phyloP scores from a whole-genome alignment of 1,140 invertebrate species.

The Thrips palmi region DNA sequence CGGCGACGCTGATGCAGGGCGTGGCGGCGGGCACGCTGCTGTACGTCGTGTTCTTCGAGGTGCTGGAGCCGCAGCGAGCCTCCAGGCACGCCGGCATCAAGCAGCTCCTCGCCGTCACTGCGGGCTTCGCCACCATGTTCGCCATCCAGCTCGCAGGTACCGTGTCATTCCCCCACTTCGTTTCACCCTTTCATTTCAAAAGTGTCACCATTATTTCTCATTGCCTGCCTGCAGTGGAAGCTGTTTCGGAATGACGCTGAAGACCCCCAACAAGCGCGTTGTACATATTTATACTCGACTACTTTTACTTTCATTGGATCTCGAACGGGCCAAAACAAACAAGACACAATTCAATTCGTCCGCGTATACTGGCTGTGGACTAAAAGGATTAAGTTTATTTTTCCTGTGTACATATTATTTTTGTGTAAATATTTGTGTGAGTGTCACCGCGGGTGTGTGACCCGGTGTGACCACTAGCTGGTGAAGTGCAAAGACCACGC shows the following conservation, averaged over 20 bases:
- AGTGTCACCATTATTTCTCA: neutral
- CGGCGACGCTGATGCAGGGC: slow-evolving; percentile 20
- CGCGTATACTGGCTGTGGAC: too few relatives aligned
- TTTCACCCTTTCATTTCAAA: neutral
- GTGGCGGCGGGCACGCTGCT: slow-evolving; percentile 28
- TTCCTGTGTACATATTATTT: too few relatives aligned
- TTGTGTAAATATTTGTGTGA: too few relatives aligned
- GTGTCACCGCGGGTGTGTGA: too few relatives aligned
- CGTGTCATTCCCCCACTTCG: slow-evolving; percentile 8
- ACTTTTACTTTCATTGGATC: too few relatives aligned
- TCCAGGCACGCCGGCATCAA: slow-evolving; percentile 24
- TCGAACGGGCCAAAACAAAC: too few relatives aligned
- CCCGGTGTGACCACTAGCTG: too few relatives aligned
- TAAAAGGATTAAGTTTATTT: too few relatives aligned
- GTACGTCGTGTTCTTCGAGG: slow-evolving; percentile 30
- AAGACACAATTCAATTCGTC: too few relatives aligned
- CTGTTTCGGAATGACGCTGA: neutral
- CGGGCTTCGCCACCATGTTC: slow-evolving; percentile 60
- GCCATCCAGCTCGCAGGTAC: slow-evolving; percentile 24
- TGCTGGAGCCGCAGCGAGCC: slow-evolving; percentile 22
- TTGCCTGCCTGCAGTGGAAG: neutral
- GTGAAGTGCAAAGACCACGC: too few relatives aligned
- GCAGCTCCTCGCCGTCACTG: slow-evolving; percentile 44
- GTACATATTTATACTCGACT: too few relatives aligned
- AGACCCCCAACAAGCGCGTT: too few relatives aligned